phyloP scores from a whole-genome alignment of 1,140 invertebrate species.

The Lerema accius region DNA sequence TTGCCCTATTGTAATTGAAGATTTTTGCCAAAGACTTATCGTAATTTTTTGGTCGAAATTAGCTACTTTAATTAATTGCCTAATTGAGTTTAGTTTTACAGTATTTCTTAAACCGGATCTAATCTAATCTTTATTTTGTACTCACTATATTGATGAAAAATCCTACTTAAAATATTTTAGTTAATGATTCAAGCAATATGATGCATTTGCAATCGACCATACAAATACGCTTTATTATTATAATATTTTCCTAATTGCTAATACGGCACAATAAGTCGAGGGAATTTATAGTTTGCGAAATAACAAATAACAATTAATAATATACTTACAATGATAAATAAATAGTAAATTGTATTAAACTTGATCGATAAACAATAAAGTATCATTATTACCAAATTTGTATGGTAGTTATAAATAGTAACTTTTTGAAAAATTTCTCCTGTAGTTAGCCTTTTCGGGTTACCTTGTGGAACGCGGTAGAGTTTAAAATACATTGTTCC shows the following conservation, averaged over 20 bases:
- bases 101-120: neutral
- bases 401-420: constrained; percentile 63
- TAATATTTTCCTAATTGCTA: constrained; percentile 30
- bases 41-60: constrained; percentile 1
- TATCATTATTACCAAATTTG: constrained; percentile 72
- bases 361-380: constrained; percentile 64
- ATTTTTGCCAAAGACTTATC: constrained; percentile 27
- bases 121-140: constrained; percentile 4
- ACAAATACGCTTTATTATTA: constrained; percentile 31
- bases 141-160: constrained; percentile 18
- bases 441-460: constrained; percentile 60
- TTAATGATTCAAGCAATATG: constrained; percentile 19
- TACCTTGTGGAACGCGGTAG: constrained; percentile 55
- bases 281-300: constrained; percentile 69
- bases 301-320: constrained; percentile 21
- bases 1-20: constrained; percentile 12
- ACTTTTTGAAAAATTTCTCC: constrained; percentile 68
- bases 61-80: constrained; percentile 2
- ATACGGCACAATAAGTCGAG: constrained; percentile 54
- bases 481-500: constrained; percentile 50
- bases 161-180: constrained; percentile 13
- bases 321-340: constrained; percentile 25
- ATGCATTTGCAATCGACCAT: constrained; percentile 24
- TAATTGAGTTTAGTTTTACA: neutral
- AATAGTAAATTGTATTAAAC: constrained; percentile 40